Conservation (phyloP, 2,797 vertebrate species). For the Gastrophryne carolinensis region DNA sequence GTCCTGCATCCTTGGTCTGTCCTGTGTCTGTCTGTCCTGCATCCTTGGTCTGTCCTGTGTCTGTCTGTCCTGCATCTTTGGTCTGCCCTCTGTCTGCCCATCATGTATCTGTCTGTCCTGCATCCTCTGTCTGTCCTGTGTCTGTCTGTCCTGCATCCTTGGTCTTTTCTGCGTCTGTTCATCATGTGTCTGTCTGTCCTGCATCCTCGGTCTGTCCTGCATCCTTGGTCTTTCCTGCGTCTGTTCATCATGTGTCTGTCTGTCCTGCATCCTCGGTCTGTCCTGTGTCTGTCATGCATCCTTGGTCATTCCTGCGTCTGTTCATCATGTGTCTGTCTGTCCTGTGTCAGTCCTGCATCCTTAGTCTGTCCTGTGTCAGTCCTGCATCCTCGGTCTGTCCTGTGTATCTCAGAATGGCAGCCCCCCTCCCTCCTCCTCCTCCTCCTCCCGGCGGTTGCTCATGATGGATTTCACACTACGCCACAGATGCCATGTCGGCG, state of each 20-base stretch:
- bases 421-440: neutral
- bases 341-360: neutral
- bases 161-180: too few species aligned
- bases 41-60: too few species aligned
- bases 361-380: neutral
- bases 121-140: neutral
- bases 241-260: neutral
- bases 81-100: neutral
- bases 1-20: neutral
- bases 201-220: slow-evolving; percentile 6
- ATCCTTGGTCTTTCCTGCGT: neutral
- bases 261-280: neutral
- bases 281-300: neutral
- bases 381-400: too few species aligned
- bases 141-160: neutral
- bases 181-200: too few species aligned
- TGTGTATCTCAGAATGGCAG: neutral
- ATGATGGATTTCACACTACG: slow-evolving; percentile 17
- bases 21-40: neutral
- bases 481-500: slow-evolving; percentile 28
- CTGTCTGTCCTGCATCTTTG: neutral
- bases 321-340: neutral
- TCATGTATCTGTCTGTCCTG: neutral
- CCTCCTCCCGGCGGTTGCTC: neutral
- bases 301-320: too few species aligned